Conservation (phyloP, 2,888 invertebrate genomes). For the Tenthredo notha region DNA sequence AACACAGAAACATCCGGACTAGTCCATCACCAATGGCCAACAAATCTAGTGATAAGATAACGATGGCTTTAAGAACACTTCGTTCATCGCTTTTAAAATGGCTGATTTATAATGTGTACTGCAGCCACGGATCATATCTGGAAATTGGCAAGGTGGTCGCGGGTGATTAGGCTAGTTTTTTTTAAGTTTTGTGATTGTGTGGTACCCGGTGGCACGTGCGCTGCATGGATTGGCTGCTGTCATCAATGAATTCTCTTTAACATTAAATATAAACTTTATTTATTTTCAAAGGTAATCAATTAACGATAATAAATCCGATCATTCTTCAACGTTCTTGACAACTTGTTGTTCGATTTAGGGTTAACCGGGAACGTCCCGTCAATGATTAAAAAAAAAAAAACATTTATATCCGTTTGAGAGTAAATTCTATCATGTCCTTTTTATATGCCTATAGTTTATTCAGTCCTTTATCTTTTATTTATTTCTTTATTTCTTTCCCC, state of each 20-base stretch:
- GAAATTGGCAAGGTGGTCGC: slow-evolving; percentile 24
- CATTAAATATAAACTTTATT: slow-evolving; percentile 59
- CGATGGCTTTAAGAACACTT: neutral
- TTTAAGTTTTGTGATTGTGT: slow-evolving; percentile 23
- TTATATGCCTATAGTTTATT: too few species aligned
- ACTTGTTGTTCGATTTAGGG: slow-evolving; percentile 1
- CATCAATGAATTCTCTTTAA: slow-evolving; percentile 59
- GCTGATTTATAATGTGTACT: slow-evolving; percentile 1
- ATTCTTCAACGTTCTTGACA: neutral
- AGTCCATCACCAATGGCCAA: neutral
- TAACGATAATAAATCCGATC: neutral
- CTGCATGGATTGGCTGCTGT: slow-evolving; percentile 66
- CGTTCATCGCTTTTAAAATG: neutral
- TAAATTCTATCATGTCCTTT: neutral
- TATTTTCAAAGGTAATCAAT: slow-evolving; percentile 58
- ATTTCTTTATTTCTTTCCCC: too few species aligned
- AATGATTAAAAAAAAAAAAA: neutral
- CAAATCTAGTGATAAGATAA: neutral
- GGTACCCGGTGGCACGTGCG: slow-evolving; percentile 63
- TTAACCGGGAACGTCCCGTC: slow-evolving; percentile 1
- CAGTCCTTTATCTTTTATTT: too few species aligned
- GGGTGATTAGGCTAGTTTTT: slow-evolving; percentile 28
- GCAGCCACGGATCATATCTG: neutral
- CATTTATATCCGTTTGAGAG: neutral
- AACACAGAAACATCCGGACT: neutral